These are phyloP conservation scores for Oceanites oceanicus DNA, from an alignment of 2,113 vertebrate genomes.

Conservation along the genomic window DNA sequence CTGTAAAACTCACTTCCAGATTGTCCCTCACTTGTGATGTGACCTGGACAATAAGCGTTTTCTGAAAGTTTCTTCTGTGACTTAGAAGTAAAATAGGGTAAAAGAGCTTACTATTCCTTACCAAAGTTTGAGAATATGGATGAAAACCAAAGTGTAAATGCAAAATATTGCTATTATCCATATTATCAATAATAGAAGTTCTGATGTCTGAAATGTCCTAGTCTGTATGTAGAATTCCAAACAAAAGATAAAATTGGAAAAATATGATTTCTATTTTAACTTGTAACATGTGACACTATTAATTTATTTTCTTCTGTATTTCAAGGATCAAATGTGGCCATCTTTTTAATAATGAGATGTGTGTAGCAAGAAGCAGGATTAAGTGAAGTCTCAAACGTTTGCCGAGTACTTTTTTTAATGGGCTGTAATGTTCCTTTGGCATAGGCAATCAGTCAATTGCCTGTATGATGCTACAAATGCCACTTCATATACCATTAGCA, in stretches of 20 bases:
- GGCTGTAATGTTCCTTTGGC: not conserved
- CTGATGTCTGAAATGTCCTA: not conserved
- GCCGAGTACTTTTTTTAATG: not conserved
- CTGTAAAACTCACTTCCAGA: not conserved
- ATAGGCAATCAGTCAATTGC: not conserved
- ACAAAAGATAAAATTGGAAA: not conserved
- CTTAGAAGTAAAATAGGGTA: not conserved
- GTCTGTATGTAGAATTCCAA: not conserved
- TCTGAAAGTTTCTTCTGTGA: not conserved
- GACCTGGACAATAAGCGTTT: not conserved
- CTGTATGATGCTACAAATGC: not conserved
- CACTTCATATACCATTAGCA: not conserved
- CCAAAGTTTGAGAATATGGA: not conserved
- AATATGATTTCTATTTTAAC: not conserved
- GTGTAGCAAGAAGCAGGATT: not conserved
- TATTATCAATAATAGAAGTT: not conserved
- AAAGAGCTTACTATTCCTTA: not conserved
- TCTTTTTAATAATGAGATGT: not conserved
- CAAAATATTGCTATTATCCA: not conserved
- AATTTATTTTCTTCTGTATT: not conserved
- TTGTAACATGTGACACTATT: not conserved
- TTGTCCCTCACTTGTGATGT: not conserved
- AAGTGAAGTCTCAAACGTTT: not conserved
- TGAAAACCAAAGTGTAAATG: not conserved
- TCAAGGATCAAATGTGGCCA: not conserved